Evolutionary conservation across 35 echinoderm and acorn worm genomes (phyloP), one percentile per base, ranked within the genome.

Genomic region (Nesometra sesokonis): DNA sequence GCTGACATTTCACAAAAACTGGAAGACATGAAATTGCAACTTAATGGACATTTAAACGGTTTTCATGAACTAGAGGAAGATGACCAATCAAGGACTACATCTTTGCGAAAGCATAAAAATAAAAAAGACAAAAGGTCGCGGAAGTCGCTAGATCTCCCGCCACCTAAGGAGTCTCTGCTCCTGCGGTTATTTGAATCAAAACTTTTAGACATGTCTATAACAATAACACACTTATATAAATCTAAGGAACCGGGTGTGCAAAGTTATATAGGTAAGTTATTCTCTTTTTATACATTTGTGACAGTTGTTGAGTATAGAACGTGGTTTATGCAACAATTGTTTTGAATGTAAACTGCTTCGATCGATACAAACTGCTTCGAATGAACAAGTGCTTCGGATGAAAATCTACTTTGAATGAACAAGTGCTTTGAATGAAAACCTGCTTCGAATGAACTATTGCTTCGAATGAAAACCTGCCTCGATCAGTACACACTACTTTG

Each of bases 161-260:
- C 95, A 39, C 95, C 95, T 13, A 97, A 93, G 57, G 92, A 97
- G 79, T 93, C 91, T n/a, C 35, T 93, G 7, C 88, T 97, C 17
- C 89, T 97, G 79, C 86, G 95, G 81, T 88, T 97, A 34, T 97
- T 97, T 97, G 95, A 97, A 85, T 97, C 95, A 4, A 97, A 94
- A 91, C 85, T 94, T 31, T 91, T 97, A 33, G 95, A 97, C 52
- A 93, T 93, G 32, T 99, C 96, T 31, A 99, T 99, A 67, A 93
- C 96, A 5, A 99, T 99, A 17, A 99, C 96, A 4, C 92, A 94
- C 85, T 90, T 99, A 81, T 99, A 99, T 77, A 94, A 94, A 88
- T 99, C 92, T 13, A 99, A 99, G 80, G 96, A 99, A 86, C 96
- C 90, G 30, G 96, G 92, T 33, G 96, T 99, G 5, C 96, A 94